phyloP scores from a whole-genome alignment of 2,888 invertebrate species.

The Drosophila aldrichi region DNA sequence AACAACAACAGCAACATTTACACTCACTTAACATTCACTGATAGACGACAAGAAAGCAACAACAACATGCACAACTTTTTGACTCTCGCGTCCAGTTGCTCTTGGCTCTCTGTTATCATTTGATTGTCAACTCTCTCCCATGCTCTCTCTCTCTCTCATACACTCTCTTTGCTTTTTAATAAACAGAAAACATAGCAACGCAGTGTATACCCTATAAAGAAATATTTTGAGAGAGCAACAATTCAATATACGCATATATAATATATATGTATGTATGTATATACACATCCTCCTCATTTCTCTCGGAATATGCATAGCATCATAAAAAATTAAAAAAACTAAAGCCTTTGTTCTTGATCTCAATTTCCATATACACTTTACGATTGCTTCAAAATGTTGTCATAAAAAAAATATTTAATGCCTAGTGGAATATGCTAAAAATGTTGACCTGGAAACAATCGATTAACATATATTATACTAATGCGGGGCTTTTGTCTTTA shows the following conservation, averaged over 20 bases:
- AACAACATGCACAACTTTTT: conserved; percentile 1
- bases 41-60: conserved; percentile 24
- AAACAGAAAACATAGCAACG: neutral
- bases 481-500: neutral
- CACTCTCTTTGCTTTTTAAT: neutral
- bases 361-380: conserved; percentile 1
- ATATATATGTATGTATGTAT: neutral
- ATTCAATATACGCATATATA: no score
- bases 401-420: conserved; percentile 6
- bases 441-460: conserved; percentile 5
- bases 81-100: conserved; percentile 19
- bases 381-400: neutral
- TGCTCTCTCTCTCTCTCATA: conserved; percentile 8
- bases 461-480: conserved; percentile 1
- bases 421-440: neutral
- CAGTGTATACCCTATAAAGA: conserved; percentile 9
- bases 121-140: conserved; percentile 11
- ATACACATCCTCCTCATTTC: neutral
- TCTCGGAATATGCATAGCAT: neutral
- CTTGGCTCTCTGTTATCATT: conserved; percentile 64
- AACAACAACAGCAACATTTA: conserved; percentile 29
- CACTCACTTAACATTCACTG: conserved; percentile 41
- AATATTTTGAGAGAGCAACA: neutral
- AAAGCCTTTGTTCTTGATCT: neutral
- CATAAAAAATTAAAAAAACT: neutral